phyloP scores from a whole-genome alignment of 2,113 vertebrate genomes.

The Phodopus roborovskii region DNA sequence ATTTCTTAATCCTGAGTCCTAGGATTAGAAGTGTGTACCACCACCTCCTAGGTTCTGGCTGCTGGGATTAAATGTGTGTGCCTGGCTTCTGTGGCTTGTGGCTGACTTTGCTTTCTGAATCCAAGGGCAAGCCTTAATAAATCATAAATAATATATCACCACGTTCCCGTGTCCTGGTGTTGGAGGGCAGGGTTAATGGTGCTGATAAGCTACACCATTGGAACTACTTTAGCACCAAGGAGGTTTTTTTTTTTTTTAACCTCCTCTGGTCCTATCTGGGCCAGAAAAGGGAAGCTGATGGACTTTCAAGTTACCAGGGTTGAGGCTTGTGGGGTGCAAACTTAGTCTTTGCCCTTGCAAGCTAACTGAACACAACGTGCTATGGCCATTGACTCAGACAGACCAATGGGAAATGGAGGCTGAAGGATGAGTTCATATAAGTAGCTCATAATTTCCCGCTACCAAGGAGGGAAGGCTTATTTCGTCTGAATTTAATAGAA shows the following conservation, averaged over 20 bases:
- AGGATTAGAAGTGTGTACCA: too few relatives aligned
- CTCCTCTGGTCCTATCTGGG: neutral
- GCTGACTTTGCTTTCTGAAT: too few relatives aligned
- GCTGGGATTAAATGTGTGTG: too few relatives aligned
- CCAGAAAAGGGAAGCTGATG: neutral
- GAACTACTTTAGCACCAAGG: neutral
- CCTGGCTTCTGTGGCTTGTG: too few relatives aligned
- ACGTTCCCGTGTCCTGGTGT: neutral
- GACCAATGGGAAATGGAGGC: neutral
- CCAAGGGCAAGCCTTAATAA: too few relatives aligned
- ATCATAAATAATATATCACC: too few relatives aligned
- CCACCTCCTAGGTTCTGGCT: too few relatives aligned
- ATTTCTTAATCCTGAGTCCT: too few relatives aligned
- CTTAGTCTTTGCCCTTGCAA: neutral
- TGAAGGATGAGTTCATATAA: constrained; percentile 43
- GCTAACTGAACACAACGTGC: neutral
- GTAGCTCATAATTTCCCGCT: constrained; percentile 57
- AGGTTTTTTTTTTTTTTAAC: neutral
- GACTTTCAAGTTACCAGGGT: neutral
- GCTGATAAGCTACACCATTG: neutral
- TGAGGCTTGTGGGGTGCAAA: neutral
- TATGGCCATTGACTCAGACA: neutral
- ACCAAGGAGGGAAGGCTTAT: neutral
- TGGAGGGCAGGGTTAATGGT: fast-evolving
- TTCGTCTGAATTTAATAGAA: constrained; percentile 70